A percentile compares a stretch with the other conserved stretches of the same genome.
phyloP scores from a whole-genome alignment of 2,888 invertebrate species.

The Torymus tubicola region DNA sequence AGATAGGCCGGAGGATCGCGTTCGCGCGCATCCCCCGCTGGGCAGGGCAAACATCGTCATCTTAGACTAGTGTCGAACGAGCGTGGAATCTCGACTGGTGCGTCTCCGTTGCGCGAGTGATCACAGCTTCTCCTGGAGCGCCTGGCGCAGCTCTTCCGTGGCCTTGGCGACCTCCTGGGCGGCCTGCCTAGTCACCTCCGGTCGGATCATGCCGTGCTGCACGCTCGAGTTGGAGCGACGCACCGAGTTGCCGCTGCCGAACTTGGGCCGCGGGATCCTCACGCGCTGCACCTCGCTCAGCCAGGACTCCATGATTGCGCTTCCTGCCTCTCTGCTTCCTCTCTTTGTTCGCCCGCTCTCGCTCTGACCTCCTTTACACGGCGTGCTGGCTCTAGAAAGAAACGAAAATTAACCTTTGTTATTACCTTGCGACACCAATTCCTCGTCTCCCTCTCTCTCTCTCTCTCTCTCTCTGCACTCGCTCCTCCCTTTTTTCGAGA shows the following conservation, averaged over 20 bases:
- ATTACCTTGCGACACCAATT: slow-evolving; percentile 4
- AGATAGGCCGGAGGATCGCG: too few relatives aligned
- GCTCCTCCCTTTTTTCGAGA: too few relatives aligned
- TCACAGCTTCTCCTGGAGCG: slow-evolving; percentile 88
- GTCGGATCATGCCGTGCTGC: slow-evolving; percentile 77
- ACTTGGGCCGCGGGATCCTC: slow-evolving; percentile 90
- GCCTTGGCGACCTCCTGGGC: slow-evolving; percentile 81
- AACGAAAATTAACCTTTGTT: slow-evolving; percentile 19
- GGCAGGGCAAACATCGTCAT: too few relatives aligned
- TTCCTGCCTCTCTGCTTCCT: not conserved
- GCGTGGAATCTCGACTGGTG: too few relatives aligned
- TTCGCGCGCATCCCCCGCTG: too few relatives aligned
- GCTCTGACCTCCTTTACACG: not conserved
- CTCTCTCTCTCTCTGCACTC: too few relatives aligned
- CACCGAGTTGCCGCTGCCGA: slow-evolving; percentile 79
- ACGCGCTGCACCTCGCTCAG: slow-evolving; percentile 89
- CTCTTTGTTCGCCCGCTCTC: not conserved
- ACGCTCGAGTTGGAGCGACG: slow-evolving; percentile 77
- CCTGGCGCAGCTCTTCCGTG: slow-evolving; percentile 86
- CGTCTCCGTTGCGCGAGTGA: slow-evolving; percentile 47
- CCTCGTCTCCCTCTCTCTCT: not conserved
- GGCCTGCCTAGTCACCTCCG: slow-evolving; percentile 75
- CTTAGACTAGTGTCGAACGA: too few relatives aligned
- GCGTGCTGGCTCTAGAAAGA: not conserved
- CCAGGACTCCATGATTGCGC: slow-evolving; percentile 86